Percentiles rank a stretch among this genome's conserved stretches.
These are phyloP conservation scores for Meriones unguiculatus DNA, from an alignment of 2,113 vertebrate species.

Conservation along the genomic window DNA sequence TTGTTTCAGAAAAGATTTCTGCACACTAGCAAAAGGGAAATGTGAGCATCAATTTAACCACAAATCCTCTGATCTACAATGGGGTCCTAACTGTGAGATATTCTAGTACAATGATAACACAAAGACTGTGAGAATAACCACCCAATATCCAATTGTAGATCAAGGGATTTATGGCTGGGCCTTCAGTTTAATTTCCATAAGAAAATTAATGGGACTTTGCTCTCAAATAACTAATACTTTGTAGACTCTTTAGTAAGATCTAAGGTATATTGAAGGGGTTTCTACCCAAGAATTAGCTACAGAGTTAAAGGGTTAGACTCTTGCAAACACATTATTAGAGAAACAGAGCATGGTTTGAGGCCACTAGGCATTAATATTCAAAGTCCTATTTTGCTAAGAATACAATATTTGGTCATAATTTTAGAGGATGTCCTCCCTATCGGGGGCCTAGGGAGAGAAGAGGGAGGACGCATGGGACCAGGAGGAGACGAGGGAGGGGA, in stretches of 20 bases:
- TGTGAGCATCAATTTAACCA: neutral
- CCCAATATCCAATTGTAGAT: neutral
- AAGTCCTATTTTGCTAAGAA: neutral
- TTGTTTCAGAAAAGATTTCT: neutral
- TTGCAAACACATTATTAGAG: neutral
- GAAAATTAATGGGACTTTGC: neutral
- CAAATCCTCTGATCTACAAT: neutral
- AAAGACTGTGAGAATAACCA: neutral
- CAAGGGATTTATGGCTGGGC: no score
- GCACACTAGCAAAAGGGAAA: neutral
- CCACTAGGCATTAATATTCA: neutral
- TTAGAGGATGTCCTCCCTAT: neutral
- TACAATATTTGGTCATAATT: conserved; percentile 21
- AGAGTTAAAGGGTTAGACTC: neutral
- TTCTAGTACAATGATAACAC: neutral
- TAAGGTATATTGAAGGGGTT: neutral
- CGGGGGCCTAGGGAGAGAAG: no score
- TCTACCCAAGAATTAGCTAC: neutral
- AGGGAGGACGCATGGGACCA: no score
- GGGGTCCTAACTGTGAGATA: neutral
- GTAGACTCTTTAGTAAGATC: neutral
- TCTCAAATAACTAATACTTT: conserved; percentile 9
- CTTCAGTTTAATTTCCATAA: neutral
- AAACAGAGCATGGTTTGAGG: conserved; percentile 43
- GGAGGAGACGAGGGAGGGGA: no score